Evolutionary conservation across 1,140 invertebrate genomes (phyloP).

Genomic region (Zaprionus gabonicus): DNA sequence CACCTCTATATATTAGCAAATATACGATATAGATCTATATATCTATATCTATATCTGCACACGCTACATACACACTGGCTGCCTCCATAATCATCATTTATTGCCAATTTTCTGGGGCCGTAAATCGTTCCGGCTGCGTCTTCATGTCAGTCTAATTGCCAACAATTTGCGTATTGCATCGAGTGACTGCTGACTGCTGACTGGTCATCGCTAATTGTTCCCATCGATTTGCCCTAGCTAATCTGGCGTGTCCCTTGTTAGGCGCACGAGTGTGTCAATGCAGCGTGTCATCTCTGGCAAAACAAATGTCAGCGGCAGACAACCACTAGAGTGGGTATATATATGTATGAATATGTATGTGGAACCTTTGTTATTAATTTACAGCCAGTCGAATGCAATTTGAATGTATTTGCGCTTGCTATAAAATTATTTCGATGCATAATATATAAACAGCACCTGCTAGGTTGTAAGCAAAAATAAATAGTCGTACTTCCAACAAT

Average conservation of each 20-base stretch:
- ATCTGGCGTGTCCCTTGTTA: conserved; percentile 27
- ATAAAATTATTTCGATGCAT: no score
- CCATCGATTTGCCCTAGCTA: conserved; percentile 38
- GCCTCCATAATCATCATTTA: conserved; percentile 46
- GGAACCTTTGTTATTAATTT: not conserved
- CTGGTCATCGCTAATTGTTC: conserved; percentile 32
- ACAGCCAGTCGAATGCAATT: not conserved
- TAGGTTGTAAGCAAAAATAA: no score
- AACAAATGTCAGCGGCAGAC: not conserved
- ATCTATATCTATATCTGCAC: not conserved
- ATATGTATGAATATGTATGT: not conserved
- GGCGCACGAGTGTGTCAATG: conserved; percentile 9
- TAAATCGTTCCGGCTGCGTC: conserved; percentile 39
- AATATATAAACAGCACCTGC: not conserved
- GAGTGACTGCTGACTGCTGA: not conserved
- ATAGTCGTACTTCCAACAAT: no score
- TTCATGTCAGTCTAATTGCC: conserved; percentile 41
- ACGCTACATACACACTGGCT: conserved; percentile 12
- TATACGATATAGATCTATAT: not conserved
- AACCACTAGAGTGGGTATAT: not conserved
- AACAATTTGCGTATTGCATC: conserved; percentile 67
- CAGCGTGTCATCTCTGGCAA: conserved; percentile 18
- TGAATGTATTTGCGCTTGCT: not conserved
- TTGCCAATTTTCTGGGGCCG: conserved; percentile 40
- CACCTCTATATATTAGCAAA: conserved; percentile 23